Evolutionary conservation across 2,888 invertebrate species (phyloP), one percentile per base, ranked within the genome.

Genomic region (Linnaemya vulpina): DNA sequence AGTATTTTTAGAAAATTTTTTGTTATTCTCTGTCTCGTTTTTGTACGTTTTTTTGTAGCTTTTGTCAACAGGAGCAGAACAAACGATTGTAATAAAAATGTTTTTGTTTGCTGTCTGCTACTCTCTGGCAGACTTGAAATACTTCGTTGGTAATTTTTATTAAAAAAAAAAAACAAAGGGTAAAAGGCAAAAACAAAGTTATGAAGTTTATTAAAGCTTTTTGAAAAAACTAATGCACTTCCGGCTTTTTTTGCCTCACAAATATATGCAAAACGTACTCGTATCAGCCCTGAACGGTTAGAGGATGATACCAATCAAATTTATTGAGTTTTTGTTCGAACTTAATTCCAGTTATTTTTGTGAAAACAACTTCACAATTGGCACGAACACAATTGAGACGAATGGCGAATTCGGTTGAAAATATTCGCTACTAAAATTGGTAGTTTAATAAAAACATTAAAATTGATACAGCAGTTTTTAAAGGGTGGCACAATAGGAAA

Each of bases 91-190:
- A 43, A 75, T 70, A 63, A 62, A 70, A 75, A 17, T 70, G 5
- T 51, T 70, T 65, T 62, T 51, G 82, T 65, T 65, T 71, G 65
- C 46, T 71, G 81, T 76, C 82, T 76, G 58, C 65, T 63, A 51
- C 51, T 76, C 51, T 76, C 76, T 49, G 63, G 25, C 70, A 76
- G 76, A 35, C 71, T 65, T 49, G 71, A 55, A 20, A 75, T n/a
- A 79, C 25, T 15, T 76, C 60, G 46, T 35, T 55, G 62, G 22
- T 38, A 30, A 62, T 70, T 63, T 53, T 9, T 43, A 38, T 20
- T 35, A 13, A 15, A 62, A 62, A 62, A 62, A 62, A 11, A 20
- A 2, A 40, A 60, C 5, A 3, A 70, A 15, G n/a, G n/a, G 40
- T 22, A 25, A 46, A 38, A 55, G 65, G 10, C 4, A 13, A n/a